Base-by-base conservation (phyloP, 92 coral and sea anemone genomes). In the Heteractis magnifica region DNA sequence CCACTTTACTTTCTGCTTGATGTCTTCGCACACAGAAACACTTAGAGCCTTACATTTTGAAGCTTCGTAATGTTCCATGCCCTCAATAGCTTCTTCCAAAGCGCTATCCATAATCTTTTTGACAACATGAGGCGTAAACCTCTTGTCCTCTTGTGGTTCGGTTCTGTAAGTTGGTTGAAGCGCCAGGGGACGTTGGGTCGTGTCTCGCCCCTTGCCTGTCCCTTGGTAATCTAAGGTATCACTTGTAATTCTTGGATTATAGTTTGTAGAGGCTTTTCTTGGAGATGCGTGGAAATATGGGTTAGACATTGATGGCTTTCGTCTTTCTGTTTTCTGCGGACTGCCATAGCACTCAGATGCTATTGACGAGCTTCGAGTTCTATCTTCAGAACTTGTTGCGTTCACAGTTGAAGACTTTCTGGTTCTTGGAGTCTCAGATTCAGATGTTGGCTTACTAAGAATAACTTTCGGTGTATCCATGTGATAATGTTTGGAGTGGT, bases 1-100 rank as follows among this genome's bases (percentile, higher is more conserved):
- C 91, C 95, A 95, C 82, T 97, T 97, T 8, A 97, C 99, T 76
- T 92, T 86, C 60, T 97, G 99, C 80, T 95, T 92, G 86, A 97
- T 97, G 41, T 97, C 99, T 84, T 97, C 98, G 72, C 98, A 95
- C 21, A 97, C 87, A 44, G 90, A 77, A 3, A 91, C 88, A 23
- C 90, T 95, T 19, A 97, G 91, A 41, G 90, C 85, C 26, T 97
- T 93, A 74, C 99, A 97, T 80, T 89, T 92, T 55, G 90, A 91
- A 0, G 98, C 80, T 65, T 97, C 98, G 82, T 95, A 95, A 23
- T 70, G 77, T 71, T 76, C 88, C 71, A 93, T 64, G 18, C 91
- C 93, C 71, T 94, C 98, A 19, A 94, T 49, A 12, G 93, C 88
- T 83, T 95, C 98, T 58, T 94, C 98, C 52, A 95, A 86, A 56